Base-by-base conservation (phyloP, 2,888 invertebrate species). In the Cybosia mesomella region DNA sequence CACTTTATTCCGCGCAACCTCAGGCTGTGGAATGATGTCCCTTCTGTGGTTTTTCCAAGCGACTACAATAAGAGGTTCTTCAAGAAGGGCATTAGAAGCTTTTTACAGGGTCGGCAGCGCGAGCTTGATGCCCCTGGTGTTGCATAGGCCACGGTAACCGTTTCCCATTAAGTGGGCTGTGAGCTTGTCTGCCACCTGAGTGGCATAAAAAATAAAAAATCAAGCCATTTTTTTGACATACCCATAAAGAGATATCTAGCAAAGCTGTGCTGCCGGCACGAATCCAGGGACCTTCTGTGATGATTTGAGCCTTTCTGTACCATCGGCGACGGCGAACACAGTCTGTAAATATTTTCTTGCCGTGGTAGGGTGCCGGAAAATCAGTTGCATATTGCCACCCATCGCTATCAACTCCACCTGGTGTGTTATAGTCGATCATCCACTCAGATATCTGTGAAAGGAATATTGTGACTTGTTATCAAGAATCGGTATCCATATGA, bases 321-420 rank as follows among this genome's bases (percentile, higher is more conserved):
- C 98, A 98, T 64, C 98, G 95, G 58, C 98, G 95, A 18, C 98
- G 95, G 32, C 98, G 95, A 0, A 98, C 98, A 85, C 98, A 98
- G 90, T 98, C 98, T 0, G 98, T 98, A 76, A 98, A 97, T 76
- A 97, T 96, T 91, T 98, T 98, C 81, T 97, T 96, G 0, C 97
- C 97, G 85, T 98, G 98, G 89, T 98, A 98, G 13, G 97, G 96
- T 1, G 98, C 96, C 1, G 98, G 98, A 87, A 99, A 98, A 91
- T 98, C 98, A 1, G 98, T 97, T 0, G 98, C 98, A 90, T 98
- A 99, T 87, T 99, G 99, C 99, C 99, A 99, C 2, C 99, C 99
- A 77, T 98, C 98, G 70, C 96, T 96, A 89, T 99, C 98, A 0
- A 98, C 98, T 2, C 98, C 98, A 1, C 98, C 98, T 0, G 98